phyloP scores from a whole-genome alignment of 2,888 invertebrate species.

The Apodemia duryi region DNA sequence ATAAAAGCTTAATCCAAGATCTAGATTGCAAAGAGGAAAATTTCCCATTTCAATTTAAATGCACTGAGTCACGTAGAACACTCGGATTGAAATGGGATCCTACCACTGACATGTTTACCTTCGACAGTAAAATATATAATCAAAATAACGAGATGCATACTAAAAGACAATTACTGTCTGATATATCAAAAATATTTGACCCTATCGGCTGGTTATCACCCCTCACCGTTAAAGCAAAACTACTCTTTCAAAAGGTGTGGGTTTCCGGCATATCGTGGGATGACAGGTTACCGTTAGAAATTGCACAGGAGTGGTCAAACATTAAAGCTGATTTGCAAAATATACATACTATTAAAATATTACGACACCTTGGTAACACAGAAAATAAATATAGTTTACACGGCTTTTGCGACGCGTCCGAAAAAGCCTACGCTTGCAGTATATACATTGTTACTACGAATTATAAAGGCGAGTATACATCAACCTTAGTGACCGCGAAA shows the following conservation, averaged over 20 bases:
- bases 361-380: slow-evolving; percentile 15
- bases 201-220: slow-evolving; percentile 28
- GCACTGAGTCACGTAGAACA: slow-evolving; percentile 23
- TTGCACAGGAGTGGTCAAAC: no score
- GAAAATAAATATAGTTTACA: background rate
- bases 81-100: slow-evolving; percentile 23
- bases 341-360: slow-evolving; percentile 16
- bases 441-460: background rate
- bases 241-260: slow-evolving; percentile 24
- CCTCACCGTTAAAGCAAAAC: slow-evolving; percentile 21
- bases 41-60: slow-evolving; percentile 21
- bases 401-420: slow-evolving; percentile 4
- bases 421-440: background rate
- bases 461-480: slow-evolving; percentile 13
- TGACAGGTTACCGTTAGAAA: slow-evolving; percentile 3
- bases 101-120: slow-evolving; percentile 20
- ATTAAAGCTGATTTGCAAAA: slow-evolving; percentile 16
- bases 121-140: slow-evolving; percentile 14
- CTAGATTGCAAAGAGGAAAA: slow-evolving; percentile 17
- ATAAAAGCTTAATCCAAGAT: slow-evolving; percentile 16
- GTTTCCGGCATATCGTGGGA: slow-evolving; percentile 7
- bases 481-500: slow-evolving; percentile 17
- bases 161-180: slow-evolving; percentile 20
- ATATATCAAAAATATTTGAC: slow-evolving; percentile 28
- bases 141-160: slow-evolving; percentile 7